Conservation (phyloP, 2,797 vertebrate species). For the Toxotes lorentzi region DNA sequence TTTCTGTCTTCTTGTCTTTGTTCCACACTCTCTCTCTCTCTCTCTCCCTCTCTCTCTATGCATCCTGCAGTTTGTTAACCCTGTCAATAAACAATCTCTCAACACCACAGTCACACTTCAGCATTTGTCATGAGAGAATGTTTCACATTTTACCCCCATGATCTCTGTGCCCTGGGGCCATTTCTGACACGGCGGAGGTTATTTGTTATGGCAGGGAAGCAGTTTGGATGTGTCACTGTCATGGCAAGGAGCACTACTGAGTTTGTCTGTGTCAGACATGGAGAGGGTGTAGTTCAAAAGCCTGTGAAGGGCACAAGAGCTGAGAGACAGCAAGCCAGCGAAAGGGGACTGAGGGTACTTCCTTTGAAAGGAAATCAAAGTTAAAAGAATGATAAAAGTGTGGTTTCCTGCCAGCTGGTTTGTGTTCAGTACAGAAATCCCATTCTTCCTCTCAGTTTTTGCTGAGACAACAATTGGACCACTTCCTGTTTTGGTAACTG, state of each 20-base stretch:
- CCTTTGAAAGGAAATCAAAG: conserved; percentile 87
- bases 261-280: conserved; percentile 38
- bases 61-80: conserved; percentile 55
- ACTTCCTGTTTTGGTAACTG: conserved; percentile 84
- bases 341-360: conserved; percentile 74
- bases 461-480: conserved; percentile 85
- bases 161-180: conserved; percentile 45
- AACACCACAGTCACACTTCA: conserved; percentile 61
- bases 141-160: conserved; percentile 59
- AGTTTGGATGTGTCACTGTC: conserved; percentile 50
- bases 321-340: conserved; percentile 49
- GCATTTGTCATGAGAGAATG: conserved; percentile 65
- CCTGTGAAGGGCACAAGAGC: conserved; percentile 35
- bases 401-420: conserved; percentile 89
- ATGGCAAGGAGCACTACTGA: conserved; percentile 29
- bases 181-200: conserved; percentile 49
- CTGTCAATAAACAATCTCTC: conserved; percentile 62
- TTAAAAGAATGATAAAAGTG: conserved; percentile 84
- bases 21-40: conserved; percentile 19
- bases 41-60: conserved; percentile 42
- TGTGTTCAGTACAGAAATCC: conserved; percentile 85
- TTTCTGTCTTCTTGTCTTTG: conserved; percentile 54
- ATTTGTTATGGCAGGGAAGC: conserved; percentile 41
- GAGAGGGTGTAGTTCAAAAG: conserved; percentile 35
- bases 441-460: conserved; percentile 85